Percentiles rank a stretch among this genome's conserved stretches.
Conservation (phyloP, 2,888 invertebrate genomes). For the Melipona beecheii region DNA sequence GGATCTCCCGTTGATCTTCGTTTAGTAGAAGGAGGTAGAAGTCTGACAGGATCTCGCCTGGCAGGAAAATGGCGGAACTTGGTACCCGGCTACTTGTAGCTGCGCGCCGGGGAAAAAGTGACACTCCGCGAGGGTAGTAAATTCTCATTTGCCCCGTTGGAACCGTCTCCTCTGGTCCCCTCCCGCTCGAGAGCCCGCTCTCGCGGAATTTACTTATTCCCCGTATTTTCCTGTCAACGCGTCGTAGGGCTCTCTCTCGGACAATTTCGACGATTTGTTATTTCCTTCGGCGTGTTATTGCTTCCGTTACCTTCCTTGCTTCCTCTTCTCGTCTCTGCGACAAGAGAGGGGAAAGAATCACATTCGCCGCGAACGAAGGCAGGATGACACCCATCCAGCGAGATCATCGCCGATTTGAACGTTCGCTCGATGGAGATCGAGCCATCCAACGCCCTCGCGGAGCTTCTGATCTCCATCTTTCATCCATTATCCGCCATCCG, state of each 20-base stretch:
- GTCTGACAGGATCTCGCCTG: background rate
- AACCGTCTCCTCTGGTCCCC: background rate
- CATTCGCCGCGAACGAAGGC: background rate
- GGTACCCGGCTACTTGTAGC: constrained; percentile 7
- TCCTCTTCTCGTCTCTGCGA: background rate
- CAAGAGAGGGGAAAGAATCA: too few relatives aligned
- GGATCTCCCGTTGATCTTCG: constrained; percentile 27
- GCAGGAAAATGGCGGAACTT: background rate
- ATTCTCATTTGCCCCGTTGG: constrained; percentile 25
- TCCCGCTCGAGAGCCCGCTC: background rate
- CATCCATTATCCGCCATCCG: constrained; percentile 62
- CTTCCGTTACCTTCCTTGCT: too few relatives aligned
- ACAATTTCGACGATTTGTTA: constrained; percentile 2
- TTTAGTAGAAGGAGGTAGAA: background rate
- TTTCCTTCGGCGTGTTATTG: background rate
- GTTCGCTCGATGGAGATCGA: constrained; percentile 61
- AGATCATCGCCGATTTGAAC: constrained; percentile 31
- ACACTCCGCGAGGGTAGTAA: constrained; percentile 24
- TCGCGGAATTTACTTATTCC: constrained; percentile 30
- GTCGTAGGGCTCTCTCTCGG: constrained; percentile 12
- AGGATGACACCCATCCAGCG: background rate
- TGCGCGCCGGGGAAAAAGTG: background rate
- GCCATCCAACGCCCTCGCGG: background rate
- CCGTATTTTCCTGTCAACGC: background rate
- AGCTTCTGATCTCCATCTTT: constrained; percentile 62